phyloP scores from a whole-genome alignment of 2,113 vertebrate genomes.

The Lontra canadensis region DNA sequence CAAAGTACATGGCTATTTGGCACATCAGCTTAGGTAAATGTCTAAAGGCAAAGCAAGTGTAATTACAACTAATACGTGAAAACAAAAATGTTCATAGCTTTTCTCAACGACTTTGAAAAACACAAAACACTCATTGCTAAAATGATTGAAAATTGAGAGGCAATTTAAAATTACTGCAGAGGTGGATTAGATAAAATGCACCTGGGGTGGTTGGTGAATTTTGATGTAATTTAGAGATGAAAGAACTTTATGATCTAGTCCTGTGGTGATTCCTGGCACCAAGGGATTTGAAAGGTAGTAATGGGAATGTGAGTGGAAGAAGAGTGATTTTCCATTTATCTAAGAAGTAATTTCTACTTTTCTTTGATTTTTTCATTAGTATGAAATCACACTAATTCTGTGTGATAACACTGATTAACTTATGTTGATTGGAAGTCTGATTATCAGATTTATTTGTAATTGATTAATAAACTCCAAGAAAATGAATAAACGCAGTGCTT shows the following conservation, averaged over 20 bases:
- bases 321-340: neutral
- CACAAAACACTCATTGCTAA: neutral
- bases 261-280: neutral
- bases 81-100: neutral
- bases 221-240: slow-evolving; percentile 22
- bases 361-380: neutral
- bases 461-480: neutral
- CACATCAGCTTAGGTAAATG: neutral
- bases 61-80: neutral
- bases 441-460: neutral
- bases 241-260: neutral
- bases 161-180: slow-evolving; percentile 31
- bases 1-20: neutral
- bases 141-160: slow-evolving; percentile 17
- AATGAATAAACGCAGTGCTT: neutral
- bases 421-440: neutral
- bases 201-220: neutral
- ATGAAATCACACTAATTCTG: neutral
- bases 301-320: neutral
- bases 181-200: slow-evolving; percentile 9
- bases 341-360: neutral
- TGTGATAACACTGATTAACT: neutral
- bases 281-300: neutral
- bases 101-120: neutral
- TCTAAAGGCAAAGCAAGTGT: slow-evolving; percentile 5